Evolutionary conservation across 2,113 vertebrate genomes (phyloP), one percentile per base, ranked within the genome.

Genomic region (Meriones unguiculatus): DNA sequence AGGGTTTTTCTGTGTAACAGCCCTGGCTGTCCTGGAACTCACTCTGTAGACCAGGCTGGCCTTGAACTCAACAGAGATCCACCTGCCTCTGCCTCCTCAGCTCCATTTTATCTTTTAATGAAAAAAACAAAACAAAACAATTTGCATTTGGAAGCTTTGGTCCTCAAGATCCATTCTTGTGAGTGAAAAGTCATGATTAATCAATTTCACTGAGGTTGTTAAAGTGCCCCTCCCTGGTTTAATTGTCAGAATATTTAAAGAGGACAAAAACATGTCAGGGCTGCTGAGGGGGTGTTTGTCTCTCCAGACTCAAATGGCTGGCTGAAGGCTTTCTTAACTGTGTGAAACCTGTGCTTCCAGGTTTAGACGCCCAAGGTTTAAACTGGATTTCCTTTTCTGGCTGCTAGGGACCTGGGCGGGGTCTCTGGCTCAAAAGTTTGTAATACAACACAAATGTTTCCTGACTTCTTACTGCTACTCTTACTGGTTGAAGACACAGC

Each of bases 161-260:
- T 75, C 91, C 87, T 93, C 46, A 96, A 90, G 28, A 54, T 96
- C 10, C 41, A 89, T 89, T 81, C 7, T 81, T 35, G 30, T 69
- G 89, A 28, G 1, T 57, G 93, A 76, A 76, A 92, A 93, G 8
- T 82, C 75, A 67, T 22, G 54, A n/a, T 32, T 90, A 85, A 88
- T 52, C 38, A 30, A 78, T 91, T 90, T 94, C 89, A 20, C 25
- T 20, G 57, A 96, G 90, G 46, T 54, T 92, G 77, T 35, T 77
- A 76, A 95, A 64, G 62, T 15, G 28, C 46, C 59, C n/a, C 22
- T 18, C n/a, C n/a, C 10, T 50, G 3, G 80, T 94, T 8, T 57
- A 84, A 81, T 84, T 94, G 22, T 69, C 52, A 94, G 80, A 91
- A 2, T 72, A 85, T 87, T 89, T 96, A 35, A 88, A 73, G 90